Evolutionary conservation across 2,797 vertebrate species (phyloP).

Genomic region (Sebastes cheni): DNA sequence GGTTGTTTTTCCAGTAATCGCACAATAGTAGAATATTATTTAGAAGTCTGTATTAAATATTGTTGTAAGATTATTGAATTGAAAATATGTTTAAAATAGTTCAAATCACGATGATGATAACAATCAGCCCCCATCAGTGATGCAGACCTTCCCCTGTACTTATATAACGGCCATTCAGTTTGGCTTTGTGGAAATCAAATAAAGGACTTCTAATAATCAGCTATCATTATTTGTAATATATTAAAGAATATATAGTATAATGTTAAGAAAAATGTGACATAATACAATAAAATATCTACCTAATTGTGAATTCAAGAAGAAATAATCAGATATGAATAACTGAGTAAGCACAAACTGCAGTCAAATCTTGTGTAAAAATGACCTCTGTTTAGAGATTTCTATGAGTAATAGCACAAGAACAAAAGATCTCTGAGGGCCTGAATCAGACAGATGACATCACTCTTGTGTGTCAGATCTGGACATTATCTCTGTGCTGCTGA

Average conservation of each 20-base stretch:
- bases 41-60: neutral
- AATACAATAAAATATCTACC: neutral
- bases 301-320: neutral
- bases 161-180: neutral
- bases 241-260: neutral
- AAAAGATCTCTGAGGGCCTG: neutral
- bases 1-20: neutral
- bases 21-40: neutral
- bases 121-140: neutral
- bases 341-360: neutral
- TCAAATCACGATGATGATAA: neutral
- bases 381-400: neutral
- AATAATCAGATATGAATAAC: neutral
- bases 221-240: neutral
- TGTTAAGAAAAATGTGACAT: neutral
- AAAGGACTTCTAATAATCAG: neutral
- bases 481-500: conserved; percentile 12
- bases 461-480: conserved; percentile 15
- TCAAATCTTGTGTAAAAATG: neutral
- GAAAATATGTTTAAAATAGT: neutral
- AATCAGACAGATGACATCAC: conserved; percentile 21
- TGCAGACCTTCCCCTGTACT: neutral
- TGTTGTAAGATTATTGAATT: neutral
- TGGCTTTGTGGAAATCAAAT: neutral
- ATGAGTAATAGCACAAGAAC: neutral